phyloP scores from a whole-genome alignment of 2,113 vertebrate species.

The Polypterus bichir region DNA sequence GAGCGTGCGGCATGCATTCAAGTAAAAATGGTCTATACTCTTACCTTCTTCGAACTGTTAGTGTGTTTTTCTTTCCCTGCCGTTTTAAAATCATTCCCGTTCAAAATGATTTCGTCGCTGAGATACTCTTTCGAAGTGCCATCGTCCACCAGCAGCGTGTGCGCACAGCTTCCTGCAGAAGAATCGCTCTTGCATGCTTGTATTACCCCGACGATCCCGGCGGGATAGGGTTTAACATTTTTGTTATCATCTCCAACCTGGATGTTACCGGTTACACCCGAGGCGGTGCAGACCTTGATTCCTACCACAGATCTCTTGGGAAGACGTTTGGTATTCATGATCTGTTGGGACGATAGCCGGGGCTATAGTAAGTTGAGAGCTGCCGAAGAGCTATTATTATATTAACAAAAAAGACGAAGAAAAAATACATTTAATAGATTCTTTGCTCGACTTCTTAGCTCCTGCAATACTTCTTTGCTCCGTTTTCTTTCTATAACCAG shows the following conservation, averaged over 20 bases:
- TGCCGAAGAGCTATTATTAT: constrained; percentile 2
- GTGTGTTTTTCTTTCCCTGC: constrained; percentile 28
- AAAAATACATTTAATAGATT: constrained; percentile 52
- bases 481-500: constrained; percentile 28
- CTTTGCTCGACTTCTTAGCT: constrained; percentile 21
- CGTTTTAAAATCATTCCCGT: constrained; percentile 27
- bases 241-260: constrained; percentile 30
- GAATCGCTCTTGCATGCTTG: constrained; percentile 30
- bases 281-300: constrained; percentile 26
- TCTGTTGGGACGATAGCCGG: constrained; percentile 26
- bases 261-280: constrained; percentile 20
- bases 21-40: constrained; percentile 8
- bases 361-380: constrained; percentile 47
- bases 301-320: constrained; percentile 39
- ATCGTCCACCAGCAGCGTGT: constrained; percentile 32
- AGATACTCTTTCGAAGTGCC: constrained; percentile 25
- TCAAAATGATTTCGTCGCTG: constrained; percentile 24
- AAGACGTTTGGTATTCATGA: constrained; percentile 54
- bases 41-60: constrained; percentile 46
- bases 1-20: too few species aligned
- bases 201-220: constrained; percentile 22
- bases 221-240: constrained; percentile 25
- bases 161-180: constrained; percentile 22
- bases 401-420: constrained; percentile 15
- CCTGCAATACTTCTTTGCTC: constrained; percentile 33